Evolutionary conservation across 2,113 vertebrate species (phyloP), one percentile per base, ranked within the genome.

Genomic region (Brachyhypopomus gauderio): DNA sequence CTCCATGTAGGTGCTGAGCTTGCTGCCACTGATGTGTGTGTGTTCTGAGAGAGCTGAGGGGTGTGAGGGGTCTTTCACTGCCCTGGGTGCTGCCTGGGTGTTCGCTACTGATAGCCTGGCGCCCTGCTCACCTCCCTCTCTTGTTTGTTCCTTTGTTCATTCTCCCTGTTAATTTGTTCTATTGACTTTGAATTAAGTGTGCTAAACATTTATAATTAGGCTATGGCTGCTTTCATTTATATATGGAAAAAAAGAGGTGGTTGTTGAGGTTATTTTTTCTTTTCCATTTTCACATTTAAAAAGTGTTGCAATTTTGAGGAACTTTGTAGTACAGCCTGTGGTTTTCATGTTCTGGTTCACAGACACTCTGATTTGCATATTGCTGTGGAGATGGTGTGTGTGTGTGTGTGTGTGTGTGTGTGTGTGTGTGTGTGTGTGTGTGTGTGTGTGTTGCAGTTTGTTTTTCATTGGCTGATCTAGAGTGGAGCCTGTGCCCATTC

Each of bases 281-380:
- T 30, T 30, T 30, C 30, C 30, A 30, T 30, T 30, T 30, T 30
- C 30, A 30, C 30, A 30, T 30, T 30, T 30, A 30, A 30, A 30
- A 30, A 30, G 30, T 30, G 30, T 30, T 30, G 3, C 30, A 30
- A 30, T 30, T 30, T 30, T 30, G 30, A 30, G 30, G 30, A 30
- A 30, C 72, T 17, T 74, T 19, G 9, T 11, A 20, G 4, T 56
- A 45, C 8, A 64, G 22, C 4, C 14, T 25, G 9, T 30, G 17
- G 5, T 19, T 66, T 25, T n/a, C 0, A 36, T 6, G 12, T 30
- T 2, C 16, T 5, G 6, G 14, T 16, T 8, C 64, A 30, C 9
- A 14, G 2, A 45, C 19, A 72, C 75, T 75, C 55, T 75, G 60
- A 58, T 87, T 87, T 84, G 38, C 80, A 83, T 85, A 72, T 87